Conservation (phyloP, 1,140 invertebrate species). For the Matsumurasca onukii region DNA sequence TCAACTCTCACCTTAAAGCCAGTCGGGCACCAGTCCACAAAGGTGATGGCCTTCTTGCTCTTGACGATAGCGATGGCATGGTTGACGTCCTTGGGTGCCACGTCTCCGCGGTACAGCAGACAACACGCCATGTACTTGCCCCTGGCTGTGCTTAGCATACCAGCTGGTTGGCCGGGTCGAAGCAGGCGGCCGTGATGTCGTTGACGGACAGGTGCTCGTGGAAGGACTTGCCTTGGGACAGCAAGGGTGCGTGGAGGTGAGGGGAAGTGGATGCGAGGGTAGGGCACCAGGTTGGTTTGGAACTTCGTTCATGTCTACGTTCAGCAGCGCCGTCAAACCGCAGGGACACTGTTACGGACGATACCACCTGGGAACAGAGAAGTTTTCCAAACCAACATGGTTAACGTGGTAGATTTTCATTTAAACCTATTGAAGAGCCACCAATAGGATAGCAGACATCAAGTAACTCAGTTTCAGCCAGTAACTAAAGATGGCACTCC, state of each 20-base stretch:
- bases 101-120: constrained; percentile 58
- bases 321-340: constrained; percentile 64
- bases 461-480: too few relatives aligned
- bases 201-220: constrained; percentile 72
- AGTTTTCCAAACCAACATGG: background rate
- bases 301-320: constrained; percentile 66
- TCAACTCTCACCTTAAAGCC: constrained; percentile 50
- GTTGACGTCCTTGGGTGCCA: constrained; percentile 61
- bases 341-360: constrained; percentile 55
- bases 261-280: constrained; percentile 62
- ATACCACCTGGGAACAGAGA: constrained; percentile 45
- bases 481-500: too few relatives aligned
- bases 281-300: constrained; percentile 66
- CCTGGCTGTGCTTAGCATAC: constrained; percentile 54
- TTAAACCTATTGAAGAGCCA: too few relatives aligned
- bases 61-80: constrained; percentile 55
- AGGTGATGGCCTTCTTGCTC: constrained; percentile 47
- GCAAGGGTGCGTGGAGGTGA: constrained; percentile 78
- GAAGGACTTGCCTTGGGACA: constrained; percentile 78
- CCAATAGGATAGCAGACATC: too few relatives aligned
- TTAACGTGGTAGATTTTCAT: background rate
- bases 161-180: constrained; percentile 55
- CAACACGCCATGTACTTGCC: constrained; percentile 62
- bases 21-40: constrained; percentile 65
- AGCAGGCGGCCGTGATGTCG: constrained; percentile 52